phyloP scores from a whole-genome alignment of 2,797 vertebrate genomes.

The Muscicapa striata region DNA sequence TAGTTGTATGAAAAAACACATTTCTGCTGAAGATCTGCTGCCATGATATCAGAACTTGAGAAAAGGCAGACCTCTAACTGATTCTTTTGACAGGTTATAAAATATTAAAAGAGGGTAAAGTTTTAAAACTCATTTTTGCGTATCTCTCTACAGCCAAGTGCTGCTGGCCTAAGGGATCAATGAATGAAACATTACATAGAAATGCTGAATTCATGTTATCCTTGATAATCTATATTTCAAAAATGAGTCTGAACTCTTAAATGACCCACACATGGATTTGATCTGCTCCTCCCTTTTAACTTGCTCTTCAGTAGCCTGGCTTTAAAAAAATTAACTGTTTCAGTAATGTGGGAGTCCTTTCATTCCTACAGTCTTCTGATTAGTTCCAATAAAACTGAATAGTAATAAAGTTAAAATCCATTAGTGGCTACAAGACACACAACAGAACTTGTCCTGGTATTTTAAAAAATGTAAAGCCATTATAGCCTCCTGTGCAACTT shows the following conservation, averaged over 20 bases:
- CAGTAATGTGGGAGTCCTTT: conserved; percentile 65
- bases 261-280: conserved; percentile 71
- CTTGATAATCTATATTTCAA: conserved; percentile 78
- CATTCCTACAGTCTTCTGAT: conserved; percentile 63
- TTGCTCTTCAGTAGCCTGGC: conserved; percentile 68
- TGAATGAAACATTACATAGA: conserved; percentile 78
- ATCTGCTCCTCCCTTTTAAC: conserved; percentile 71
- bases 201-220: conserved; percentile 78
- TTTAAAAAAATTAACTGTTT: conserved; percentile 77
- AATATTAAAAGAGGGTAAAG: conserved; percentile 72
- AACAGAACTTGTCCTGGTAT: conserved; percentile 35
- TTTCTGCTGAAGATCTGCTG: conserved; percentile 52
- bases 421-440: conserved; percentile 64
- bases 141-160: conserved; percentile 55
- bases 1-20: conserved; percentile 30
- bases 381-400: conserved; percentile 71
- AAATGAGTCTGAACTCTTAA: conserved; percentile 74
- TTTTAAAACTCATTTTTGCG: conserved; percentile 76
- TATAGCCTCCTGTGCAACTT: background rate
- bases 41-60: conserved; percentile 32
- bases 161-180: conserved; percentile 71
- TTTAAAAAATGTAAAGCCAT: background rate
- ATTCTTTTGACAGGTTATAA: conserved; percentile 70
- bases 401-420: conserved; percentile 71
- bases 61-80: conserved; percentile 46